Conservation (phyloP, 1,140 invertebrate species). For the Pseudomyrmex gracilis region DNA sequence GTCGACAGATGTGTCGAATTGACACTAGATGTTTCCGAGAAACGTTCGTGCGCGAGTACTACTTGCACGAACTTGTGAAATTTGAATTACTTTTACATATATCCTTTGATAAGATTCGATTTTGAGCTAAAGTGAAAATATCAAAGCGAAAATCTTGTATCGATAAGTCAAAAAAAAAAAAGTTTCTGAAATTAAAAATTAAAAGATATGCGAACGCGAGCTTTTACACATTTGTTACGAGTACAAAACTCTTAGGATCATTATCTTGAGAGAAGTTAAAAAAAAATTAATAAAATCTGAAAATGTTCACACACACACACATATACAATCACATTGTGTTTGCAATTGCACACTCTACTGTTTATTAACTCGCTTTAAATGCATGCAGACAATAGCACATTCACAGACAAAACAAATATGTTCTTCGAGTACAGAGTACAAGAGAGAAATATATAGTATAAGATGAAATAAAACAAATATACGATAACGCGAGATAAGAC, state of each 20-base stretch:
- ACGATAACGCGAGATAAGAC: constrained; percentile 65
- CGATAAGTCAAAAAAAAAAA: no score
- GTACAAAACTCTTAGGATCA: no score
- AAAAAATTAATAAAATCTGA: background rate
- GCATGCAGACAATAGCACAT: constrained; percentile 41
- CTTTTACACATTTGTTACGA: no score
- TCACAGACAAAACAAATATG: constrained; percentile 71
- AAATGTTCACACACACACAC: background rate
- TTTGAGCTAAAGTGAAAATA: no score
- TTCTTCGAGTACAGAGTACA: constrained; percentile 50
- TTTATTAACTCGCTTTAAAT: constrained; percentile 21
- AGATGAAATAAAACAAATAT: no score
- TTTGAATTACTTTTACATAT: background rate
- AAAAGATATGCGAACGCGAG: no score
- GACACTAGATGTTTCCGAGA: background rate
- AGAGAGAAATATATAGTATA: constrained; percentile 58
- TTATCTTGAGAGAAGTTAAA: no score
- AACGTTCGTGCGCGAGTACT: background rate
- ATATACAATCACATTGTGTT: background rate
- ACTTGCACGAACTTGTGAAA: background rate
- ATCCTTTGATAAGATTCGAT: no score
- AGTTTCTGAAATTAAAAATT: no score
- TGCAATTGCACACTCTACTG: background rate
- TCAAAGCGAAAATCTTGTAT: no score
- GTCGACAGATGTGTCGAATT: background rate